Evolutionary conservation across 2,113 vertebrate species (phyloP).

Genomic region (Agelaius tricolor): DNA sequence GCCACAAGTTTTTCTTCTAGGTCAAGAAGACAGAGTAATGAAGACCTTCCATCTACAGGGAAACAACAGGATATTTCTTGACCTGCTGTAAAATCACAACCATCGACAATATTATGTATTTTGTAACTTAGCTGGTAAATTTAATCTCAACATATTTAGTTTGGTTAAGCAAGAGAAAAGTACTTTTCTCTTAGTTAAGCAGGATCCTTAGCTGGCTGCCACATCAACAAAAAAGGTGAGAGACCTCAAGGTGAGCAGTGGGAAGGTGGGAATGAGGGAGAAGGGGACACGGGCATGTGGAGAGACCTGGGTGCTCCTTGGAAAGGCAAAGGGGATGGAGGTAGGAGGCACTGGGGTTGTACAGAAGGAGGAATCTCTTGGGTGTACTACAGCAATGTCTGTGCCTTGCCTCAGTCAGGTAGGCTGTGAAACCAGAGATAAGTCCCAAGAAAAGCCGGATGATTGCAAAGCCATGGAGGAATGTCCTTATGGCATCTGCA

Average conservation of each 20-base stretch:
- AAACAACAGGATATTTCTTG: background rate
- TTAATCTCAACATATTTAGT: background rate
- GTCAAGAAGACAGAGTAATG: background rate
- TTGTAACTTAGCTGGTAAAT: background rate
- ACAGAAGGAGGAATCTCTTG: background rate
- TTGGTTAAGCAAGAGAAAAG: background rate
- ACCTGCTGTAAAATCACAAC: background rate
- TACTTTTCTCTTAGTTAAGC: background rate
- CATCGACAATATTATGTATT: background rate
- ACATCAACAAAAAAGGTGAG: background rate
- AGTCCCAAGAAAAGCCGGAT: background rate
- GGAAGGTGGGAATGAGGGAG: background rate
- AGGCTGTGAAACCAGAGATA: background rate
- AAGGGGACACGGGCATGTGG: fast-evolving
- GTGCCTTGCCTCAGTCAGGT: background rate
- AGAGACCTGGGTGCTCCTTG: background rate
- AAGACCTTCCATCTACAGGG: background rate
- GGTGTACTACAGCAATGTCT: background rate
- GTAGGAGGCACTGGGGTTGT: background rate
- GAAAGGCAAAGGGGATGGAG: background rate
- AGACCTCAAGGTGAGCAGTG: background rate
- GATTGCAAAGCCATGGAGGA: background rate
- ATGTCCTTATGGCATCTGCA: background rate
- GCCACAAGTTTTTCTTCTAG: background rate
- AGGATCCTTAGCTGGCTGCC: background rate